Evolutionary conservation across 2,113 vertebrate genomes (phyloP).

Genomic region (Cisticola juncidis): DNA sequence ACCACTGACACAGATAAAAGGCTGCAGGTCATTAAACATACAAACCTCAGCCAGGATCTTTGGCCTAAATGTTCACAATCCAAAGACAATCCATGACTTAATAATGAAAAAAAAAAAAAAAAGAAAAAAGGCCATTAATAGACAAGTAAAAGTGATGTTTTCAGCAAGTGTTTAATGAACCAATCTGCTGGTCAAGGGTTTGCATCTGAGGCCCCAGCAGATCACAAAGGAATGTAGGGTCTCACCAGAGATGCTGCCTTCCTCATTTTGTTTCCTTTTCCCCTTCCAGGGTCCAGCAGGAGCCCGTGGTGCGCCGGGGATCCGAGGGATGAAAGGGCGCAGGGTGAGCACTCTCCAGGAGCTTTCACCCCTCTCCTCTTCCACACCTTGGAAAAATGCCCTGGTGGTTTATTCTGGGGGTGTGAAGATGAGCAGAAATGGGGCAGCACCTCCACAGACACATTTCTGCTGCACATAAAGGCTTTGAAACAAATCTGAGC

Average conservation of each 20-base stretch:
- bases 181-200: not conserved
- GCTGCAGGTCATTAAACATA: constrained; percentile 5
- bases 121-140: not conserved
- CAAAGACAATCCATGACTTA: not conserved
- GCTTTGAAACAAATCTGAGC: not conserved
- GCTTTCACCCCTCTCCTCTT: not conserved
- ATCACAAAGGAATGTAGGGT: not conserved
- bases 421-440: not conserved
- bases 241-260: not conserved
- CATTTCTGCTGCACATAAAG: not conserved
- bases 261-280: constrained; percentile 21
- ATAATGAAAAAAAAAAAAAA: not conserved
- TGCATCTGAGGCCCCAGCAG: not conserved
- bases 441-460: not conserved
- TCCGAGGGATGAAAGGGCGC: constrained; percentile 88
- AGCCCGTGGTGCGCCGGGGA: constrained; percentile 80
- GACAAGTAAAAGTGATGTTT: not conserved
- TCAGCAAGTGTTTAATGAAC: not conserved
- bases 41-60: constrained; percentile 12
- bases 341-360: constrained; percentile 74
- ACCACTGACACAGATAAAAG: constrained; percentile 14
- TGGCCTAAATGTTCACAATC: not conserved
- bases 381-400: not conserved
- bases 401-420: not conserved
- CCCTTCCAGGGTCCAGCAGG: constrained; percentile 83